Base-by-base conservation (phyloP, 2,113 vertebrate species). In the Eulemur macaco region DNA sequence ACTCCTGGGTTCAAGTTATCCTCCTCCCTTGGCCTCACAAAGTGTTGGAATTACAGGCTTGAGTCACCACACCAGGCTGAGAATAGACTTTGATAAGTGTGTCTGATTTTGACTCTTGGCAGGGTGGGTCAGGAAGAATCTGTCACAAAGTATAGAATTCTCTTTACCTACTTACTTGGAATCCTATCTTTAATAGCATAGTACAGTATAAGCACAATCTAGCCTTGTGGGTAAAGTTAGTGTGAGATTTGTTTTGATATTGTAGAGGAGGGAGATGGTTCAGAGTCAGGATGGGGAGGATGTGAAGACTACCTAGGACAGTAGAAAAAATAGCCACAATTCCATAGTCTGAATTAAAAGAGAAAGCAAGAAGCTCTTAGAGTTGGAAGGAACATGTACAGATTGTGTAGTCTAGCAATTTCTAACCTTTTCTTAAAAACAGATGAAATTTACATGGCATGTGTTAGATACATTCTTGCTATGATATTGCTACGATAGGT, bases 31-130 rank as follows among this genome's bases (percentile, higher is more conserved):
- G 58, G 58, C 25, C 25, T 60, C 58, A 60, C 25, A 60, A 60
- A 54, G 58, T 60, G 58, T 25, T 60, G 58, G 3, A 10, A 60
- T 60, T 60, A 60, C 3, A 60, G 58, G 58, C 58, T 11, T 60
- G 25, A 60, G 25, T 25, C 23, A 60, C 23, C 25, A 25, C 25
- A 60, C 9, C 58, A 25, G 58, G 25, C 58, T 60, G 73, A 74
- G 56, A 37, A 42, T 91, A 66, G 50, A 91, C 74, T 94, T 91
- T 94, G 47, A 54, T 82, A 87, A 76, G 29, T 68, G 8, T 94
- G 47, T 17, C 60, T 74, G 37, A 34, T 1, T 82, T 80, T 91
- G 66, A 87, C 76, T 94, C 91, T 91, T 91, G 95, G 47, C 42
- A 90, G 39, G 47, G 20, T 58, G 78, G 34, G 34, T 86, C 31